A percentile compares a stretch with the other conserved stretches of the same genome.
Evolutionary conservation across 1,140 invertebrate species (phyloP).

Genomic region (Heterodera schachtii): DNA sequence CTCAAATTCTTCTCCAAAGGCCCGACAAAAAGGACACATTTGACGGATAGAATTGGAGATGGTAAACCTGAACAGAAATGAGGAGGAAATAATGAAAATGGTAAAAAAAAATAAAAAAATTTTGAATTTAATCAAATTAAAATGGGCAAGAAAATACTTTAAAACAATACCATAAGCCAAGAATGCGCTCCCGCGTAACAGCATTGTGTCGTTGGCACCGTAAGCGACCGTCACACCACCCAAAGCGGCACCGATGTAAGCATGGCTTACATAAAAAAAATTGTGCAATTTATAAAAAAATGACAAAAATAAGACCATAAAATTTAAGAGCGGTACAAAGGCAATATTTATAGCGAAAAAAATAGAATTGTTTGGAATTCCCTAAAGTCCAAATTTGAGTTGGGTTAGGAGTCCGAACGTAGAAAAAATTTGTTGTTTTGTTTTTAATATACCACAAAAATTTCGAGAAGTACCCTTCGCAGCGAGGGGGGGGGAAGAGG

Average conservation of each 20-base stretch:
- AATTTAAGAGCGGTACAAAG: too few species aligned
- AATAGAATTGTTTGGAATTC: too few species aligned
- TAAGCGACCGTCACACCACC: slow-evolving; percentile 58
- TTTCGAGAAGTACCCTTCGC: too few species aligned
- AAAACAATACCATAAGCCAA: slow-evolving; percentile 52
- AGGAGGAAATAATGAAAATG: too few species aligned
- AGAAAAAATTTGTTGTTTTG: too few species aligned
- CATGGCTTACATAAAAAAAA: slow-evolving; percentile 40
- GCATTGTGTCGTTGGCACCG: slow-evolving; percentile 52
- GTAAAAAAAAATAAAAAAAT: too few species aligned
- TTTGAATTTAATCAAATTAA: not conserved
- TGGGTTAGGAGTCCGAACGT: too few species aligned
- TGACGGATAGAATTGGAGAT: slow-evolving; percentile 59
- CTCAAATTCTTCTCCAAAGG: slow-evolving; percentile 52
- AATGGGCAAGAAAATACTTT: not conserved
- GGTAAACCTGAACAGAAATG: slow-evolving; percentile 45
- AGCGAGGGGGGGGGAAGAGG: too few species aligned
- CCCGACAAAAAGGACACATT: slow-evolving; percentile 57
- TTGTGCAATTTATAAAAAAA: not conserved
- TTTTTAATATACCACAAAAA: too few species aligned
- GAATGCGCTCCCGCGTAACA: slow-evolving; percentile 58
- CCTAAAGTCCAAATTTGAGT: too few species aligned
- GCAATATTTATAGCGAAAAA: too few species aligned
- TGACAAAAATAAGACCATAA: not conserved
- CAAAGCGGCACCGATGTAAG: slow-evolving; percentile 59